A percentile compares a stretch with the other conserved stretches of the same genome.
Evolutionary conservation across 2,888 invertebrate genomes (phyloP).

Genomic region (Epistrophe grossulariae): DNA sequence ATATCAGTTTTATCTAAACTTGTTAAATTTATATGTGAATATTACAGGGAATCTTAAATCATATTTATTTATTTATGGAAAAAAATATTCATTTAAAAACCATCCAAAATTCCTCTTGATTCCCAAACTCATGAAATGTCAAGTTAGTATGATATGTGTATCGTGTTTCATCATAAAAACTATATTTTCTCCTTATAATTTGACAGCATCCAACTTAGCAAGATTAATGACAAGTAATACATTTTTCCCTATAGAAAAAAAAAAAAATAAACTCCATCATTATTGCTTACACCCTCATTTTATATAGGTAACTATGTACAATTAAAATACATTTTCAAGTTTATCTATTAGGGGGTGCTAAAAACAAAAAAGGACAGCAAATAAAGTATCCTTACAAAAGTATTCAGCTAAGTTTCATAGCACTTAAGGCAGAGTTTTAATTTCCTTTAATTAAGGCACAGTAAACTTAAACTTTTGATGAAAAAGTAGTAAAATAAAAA

Average conservation of each 20-base stretch:
- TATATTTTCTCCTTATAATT: not conserved
- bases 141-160: not conserved
- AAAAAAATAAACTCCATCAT: not conserved
- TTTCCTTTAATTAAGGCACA: slow-evolving; percentile 57
- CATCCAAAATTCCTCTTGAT: too few species aligned
- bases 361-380: not conserved
- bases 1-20: too few species aligned
- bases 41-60: too few species aligned
- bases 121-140: not conserved
- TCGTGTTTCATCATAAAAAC: not conserved
- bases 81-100: too few species aligned
- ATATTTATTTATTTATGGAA: too few species aligned
- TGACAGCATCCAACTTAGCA: not conserved
- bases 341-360: not conserved
- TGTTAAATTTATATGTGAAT: too few species aligned
- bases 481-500: not conserved
- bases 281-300: not conserved
- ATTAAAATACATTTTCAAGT: slow-evolving; percentile 13
- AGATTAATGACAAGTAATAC: slow-evolving; percentile 7
- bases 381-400: not conserved
- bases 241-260: too few species aligned
- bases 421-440: slow-evolving; percentile 20
- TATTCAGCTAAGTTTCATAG: not conserved
- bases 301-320: not conserved
- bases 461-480: slow-evolving; percentile 43